Conservation (phyloP, 23 tunicate genomes). For the Halocynthia roretzi region DNA sequence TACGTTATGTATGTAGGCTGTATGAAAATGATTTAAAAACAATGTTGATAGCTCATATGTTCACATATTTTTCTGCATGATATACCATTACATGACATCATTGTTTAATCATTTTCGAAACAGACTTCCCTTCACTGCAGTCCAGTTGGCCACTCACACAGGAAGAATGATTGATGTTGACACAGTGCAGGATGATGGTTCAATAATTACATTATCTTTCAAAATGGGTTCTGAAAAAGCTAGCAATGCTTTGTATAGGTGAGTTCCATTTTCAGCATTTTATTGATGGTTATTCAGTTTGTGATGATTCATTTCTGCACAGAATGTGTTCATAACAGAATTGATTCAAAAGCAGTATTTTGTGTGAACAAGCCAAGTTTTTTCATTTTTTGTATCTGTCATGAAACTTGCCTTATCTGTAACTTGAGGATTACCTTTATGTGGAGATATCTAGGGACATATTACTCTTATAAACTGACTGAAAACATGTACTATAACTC, state of each 20-base stretch:
- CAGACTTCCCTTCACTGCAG: slow-evolving; percentile 65
- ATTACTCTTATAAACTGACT: too few relatives aligned
- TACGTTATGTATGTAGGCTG: too few relatives aligned
- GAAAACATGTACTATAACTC: too few relatives aligned
- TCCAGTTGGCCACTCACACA: slow-evolving; percentile 52
- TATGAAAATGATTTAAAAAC: too few relatives aligned
- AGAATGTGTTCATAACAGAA: too few relatives aligned
- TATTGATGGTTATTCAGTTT: background rate
- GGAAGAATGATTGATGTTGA: slow-evolving; percentile 54
- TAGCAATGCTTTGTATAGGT: slow-evolving; percentile 71
- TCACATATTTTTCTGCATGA: too few relatives aligned
- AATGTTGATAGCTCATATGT: too few relatives aligned
- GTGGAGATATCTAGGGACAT: too few relatives aligned
- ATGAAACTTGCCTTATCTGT: too few relatives aligned
- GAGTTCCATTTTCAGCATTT: background rate
- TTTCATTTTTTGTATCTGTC: background rate
- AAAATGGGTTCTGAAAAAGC: slow-evolving; percentile 34
- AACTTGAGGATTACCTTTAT: too few relatives aligned
- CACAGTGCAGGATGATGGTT: slow-evolving; percentile 53
- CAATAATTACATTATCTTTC: slow-evolving; percentile 33
- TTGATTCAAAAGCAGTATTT: background rate
- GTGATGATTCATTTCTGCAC: too few relatives aligned
- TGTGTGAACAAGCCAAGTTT: background rate
- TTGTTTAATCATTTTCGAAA: background rate
- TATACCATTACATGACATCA: too few relatives aligned